These are phyloP conservation scores for Tetramorium parvispinum DNA, from an alignment of 1,140 invertebrate genomes.

Conservation along the genomic window DNA sequence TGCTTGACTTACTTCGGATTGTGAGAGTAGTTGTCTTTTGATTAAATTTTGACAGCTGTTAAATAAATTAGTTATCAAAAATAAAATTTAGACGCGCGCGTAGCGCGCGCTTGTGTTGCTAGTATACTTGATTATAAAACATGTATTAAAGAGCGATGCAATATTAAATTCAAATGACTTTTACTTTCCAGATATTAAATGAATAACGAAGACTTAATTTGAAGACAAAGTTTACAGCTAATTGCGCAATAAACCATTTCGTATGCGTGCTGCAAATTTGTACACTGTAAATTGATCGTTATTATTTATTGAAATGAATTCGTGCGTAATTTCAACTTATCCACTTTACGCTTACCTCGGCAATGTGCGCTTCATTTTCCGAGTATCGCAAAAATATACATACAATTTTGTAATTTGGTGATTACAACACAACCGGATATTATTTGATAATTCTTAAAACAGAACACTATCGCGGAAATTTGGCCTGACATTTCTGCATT, in stretches of 20 bases:
- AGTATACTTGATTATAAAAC: neutral
- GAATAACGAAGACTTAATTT: neutral
- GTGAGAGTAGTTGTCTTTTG: no score
- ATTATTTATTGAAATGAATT: constrained; percentile 15
- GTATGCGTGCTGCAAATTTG: neutral
- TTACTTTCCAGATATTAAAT: neutral
- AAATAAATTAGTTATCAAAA: no score
- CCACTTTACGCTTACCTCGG: neutral
- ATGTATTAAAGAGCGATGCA: neutral
- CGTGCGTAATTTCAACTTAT: constrained; percentile 1
- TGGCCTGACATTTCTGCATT: neutral
- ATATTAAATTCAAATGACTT: neutral
- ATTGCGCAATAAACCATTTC: neutral
- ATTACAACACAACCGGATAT: constrained; percentile 2
- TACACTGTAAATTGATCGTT: neutral
- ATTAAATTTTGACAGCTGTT: no score
- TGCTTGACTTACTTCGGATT: no score
- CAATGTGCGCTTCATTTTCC: neutral
- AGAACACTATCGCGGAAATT: neutral
- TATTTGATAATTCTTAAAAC: neutral
- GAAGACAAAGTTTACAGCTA: neutral
- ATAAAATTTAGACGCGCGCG: no score
- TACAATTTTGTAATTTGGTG: constrained; percentile 7
- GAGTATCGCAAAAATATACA: neutral
- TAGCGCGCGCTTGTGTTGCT: no score